Evolutionary conservation across 2,888 invertebrate genomes (phyloP), one percentile per base, ranked within the genome.

Genomic region (Eupeodes luniger): DNA sequence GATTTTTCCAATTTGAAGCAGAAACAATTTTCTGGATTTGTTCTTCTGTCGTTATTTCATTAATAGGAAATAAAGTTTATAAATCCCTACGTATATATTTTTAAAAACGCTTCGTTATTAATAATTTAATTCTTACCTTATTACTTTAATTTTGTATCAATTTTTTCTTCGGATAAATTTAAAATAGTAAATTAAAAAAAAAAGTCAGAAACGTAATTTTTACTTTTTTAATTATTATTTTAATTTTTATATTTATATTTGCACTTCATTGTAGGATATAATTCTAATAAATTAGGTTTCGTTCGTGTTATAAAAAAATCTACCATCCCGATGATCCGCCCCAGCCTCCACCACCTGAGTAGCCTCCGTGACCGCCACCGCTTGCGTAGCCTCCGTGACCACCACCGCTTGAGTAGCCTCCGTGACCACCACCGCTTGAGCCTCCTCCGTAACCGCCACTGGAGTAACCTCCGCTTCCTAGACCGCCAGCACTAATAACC

Each of bases 381-480:
- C 40, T 40, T 5, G 40, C 2, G 40, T 40, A 40, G 40, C 40
- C 40, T 55, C 55, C 55, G 4, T 55, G 55, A n/a, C 89, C 62
- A 27, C 83, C 77, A 5, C 70, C 77, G 6, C 67, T 74, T 11
- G 78, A 79, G 79, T 75, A 83, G 36, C 90, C 90, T 66, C 89
- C 86, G 34, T 84, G 75, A 1, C 87, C 84, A 12, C 89, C 66
- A 16, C 80, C 77, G 19, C 66, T 72, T 9, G 83, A 84, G 78
- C 74, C 78, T 27, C 90, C 90, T 53, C 90, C 87, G 66, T 90
- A 88, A 9, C 85, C 76, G 3, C 84, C 89, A 51, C 90, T 87
- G 4, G 89, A 89, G 36, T 87, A 80, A 12, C 90, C 76, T 6
- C 85, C 81, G 19, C 72, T 36, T 11, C 64, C 64, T 0, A 9